These are phyloP conservation scores for Crocallis elinguaria DNA, from an alignment of 2,888 invertebrate species.

Conservation along the genomic window DNA sequence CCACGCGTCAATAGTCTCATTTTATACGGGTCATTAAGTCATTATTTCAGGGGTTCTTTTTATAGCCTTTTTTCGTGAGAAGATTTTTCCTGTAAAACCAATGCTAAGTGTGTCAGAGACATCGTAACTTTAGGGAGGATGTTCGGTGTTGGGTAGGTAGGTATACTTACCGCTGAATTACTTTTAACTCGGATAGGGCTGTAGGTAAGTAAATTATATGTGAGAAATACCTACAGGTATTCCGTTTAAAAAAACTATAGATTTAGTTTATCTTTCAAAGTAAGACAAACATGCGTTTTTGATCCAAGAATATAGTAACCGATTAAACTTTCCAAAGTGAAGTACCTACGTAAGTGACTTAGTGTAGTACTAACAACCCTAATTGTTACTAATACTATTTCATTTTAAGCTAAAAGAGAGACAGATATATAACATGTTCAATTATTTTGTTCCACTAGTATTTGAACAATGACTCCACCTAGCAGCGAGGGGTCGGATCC, in stretches of 20 bases:
- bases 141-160: slow-evolving; percentile 9
- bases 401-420: no score
- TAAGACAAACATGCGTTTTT: no score
- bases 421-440: no score
- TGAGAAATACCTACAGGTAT: no score
- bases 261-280: no score
- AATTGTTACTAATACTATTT: no score
- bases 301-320: no score
- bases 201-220: background rate
- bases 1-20: slow-evolving; percentile 40
- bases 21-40: slow-evolving; percentile 42
- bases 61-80: slow-evolving; percentile 37
- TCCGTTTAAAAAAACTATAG: no score
- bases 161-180: slow-evolving; percentile 7
- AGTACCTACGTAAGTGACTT: no score
- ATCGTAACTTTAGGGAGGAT: slow-evolving; percentile 28
- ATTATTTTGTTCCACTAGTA: slow-evolving; percentile 16
- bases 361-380: no score
- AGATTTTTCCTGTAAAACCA: slow-evolving; percentile 35
- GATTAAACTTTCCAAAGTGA: no score
- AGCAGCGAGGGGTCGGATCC: slow-evolving; percentile 61
- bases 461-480: slow-evolving; percentile 63
- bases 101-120: slow-evolving; percentile 26
- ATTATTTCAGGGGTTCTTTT: slow-evolving; percentile 39
- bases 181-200: slow-evolving; percentile 2